phyloP scores from a whole-genome alignment of 2,113 vertebrate genomes.

The Trematomus loennbergii region DNA sequence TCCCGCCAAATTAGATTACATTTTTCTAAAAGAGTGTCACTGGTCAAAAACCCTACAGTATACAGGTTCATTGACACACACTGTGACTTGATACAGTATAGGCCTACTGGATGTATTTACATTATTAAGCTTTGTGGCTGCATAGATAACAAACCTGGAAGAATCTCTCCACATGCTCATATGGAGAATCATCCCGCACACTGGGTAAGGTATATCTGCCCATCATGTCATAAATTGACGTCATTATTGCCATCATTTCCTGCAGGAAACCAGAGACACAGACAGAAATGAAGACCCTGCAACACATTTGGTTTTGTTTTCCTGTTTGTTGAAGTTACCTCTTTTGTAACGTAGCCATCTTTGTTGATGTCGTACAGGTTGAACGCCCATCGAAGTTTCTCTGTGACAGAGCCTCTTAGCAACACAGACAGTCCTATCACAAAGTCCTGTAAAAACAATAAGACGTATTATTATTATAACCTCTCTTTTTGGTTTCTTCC shows the following conservation, averaged over 20 bases:
- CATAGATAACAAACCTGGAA: constrained; percentile 87
- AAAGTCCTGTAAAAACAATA: constrained; percentile 85
- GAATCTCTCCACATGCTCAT: constrained; percentile 93
- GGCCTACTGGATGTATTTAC: no score
- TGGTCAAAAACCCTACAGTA: neutral
- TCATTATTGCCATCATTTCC: constrained; percentile 98
- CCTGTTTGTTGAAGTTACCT: constrained; percentile 80
- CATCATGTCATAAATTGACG: constrained; percentile 98
- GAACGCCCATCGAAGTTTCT: constrained; percentile 96
- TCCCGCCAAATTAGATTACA: neutral
- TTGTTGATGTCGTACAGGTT: constrained; percentile 98
- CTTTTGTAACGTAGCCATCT: constrained; percentile 93
- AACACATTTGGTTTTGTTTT: neutral
- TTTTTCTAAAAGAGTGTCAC: neutral
- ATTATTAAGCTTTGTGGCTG: neutral
- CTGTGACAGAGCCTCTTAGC: constrained; percentile 91
- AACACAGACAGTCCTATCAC: constrained; percentile 92
- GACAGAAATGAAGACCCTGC: neutral
- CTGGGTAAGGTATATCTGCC: constrained; percentile 90
- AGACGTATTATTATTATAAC: neutral
- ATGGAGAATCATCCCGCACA: constrained; percentile 84
- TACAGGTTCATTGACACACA: neutral
- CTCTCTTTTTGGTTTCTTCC: neutral
- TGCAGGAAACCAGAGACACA: constrained; percentile 58
- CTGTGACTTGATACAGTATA: neutral